A percentile compares a stretch with the other conserved stretches of the same genome.
These are phyloP conservation scores for Phalacrocorax carbo DNA, from an alignment of 2,113 vertebrate species.

Conservation along the genomic window DNA sequence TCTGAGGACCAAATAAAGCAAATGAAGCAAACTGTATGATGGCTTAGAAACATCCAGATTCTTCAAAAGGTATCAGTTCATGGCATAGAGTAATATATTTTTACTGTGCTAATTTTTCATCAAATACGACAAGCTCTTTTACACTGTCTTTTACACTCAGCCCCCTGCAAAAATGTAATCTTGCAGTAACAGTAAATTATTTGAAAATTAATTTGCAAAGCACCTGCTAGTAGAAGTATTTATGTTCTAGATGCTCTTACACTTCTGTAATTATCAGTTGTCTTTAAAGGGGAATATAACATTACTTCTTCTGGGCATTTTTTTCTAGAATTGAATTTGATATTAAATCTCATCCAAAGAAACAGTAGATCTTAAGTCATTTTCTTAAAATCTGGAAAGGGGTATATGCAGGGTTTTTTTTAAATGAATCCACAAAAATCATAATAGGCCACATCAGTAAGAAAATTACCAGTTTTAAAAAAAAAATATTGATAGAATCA, in stretches of 20 bases:
- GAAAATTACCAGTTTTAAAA: not conserved
- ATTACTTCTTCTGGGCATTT: not conserved
- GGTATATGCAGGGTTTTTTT: not conserved
- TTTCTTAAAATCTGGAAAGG: not conserved
- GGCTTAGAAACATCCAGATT: not conserved
- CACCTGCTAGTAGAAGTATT: not conserved
- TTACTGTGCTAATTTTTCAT: not conserved
- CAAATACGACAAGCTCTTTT: not conserved
- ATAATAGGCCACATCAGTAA: not conserved
- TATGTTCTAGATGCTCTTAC: not conserved
- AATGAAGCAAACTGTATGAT: not conserved
- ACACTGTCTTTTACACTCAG: not conserved
- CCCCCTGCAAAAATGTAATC: not conserved
- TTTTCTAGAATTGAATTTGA: not conserved
- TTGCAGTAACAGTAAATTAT: not conserved
- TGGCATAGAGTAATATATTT: not conserved
- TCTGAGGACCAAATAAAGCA: not conserved
- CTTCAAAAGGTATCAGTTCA: not conserved
- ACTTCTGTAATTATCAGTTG: not conserved
- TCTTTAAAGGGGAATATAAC: not conserved
- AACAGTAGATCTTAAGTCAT: not conserved
- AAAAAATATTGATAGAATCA: not conserved
- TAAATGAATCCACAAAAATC: not conserved
- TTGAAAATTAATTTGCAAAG: not conserved
- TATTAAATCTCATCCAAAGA: not conserved